Percentiles rank a stretch among this genome's conserved stretches.
Evolutionary conservation across 2,113 vertebrate species (phyloP).

Genomic region (Myanophis thanlyinensis): DNA sequence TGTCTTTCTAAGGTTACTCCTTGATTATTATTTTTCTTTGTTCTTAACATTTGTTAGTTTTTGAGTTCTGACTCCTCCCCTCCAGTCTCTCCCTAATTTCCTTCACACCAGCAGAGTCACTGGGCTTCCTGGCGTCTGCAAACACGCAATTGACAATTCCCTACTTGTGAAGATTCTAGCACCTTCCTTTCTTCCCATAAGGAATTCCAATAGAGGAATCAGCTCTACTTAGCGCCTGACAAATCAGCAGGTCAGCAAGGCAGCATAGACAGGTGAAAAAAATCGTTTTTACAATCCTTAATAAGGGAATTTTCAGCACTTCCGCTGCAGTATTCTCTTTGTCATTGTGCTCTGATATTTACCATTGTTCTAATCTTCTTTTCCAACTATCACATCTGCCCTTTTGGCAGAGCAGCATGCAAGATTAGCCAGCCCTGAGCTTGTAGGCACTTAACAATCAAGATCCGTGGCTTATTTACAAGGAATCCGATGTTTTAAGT

Average conservation of each 20-base stretch:
- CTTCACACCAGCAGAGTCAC: not conserved
- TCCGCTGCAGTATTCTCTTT: not conserved
- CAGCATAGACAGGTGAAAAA: not conserved
- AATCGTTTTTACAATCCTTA: not conserved
- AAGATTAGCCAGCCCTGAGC: not conserved
- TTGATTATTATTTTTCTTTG: not conserved
- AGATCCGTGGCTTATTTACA: not conserved
- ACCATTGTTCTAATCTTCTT: not conserved
- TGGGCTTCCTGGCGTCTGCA: not conserved
- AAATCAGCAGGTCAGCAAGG: not conserved
- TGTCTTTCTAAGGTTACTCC: not conserved
- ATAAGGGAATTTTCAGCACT: not conserved
- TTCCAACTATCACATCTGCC: not conserved
- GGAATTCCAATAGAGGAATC: not conserved
- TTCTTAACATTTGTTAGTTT: not conserved
- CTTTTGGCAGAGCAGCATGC: not conserved
- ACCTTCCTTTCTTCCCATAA: not conserved
- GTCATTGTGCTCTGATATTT: not conserved
- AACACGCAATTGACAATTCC: not conserved
- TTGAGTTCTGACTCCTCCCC: not conserved
- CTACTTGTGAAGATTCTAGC: not conserved
- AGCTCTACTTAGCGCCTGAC: not conserved
- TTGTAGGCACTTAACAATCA: not conserved
- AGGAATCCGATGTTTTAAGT: not conserved
- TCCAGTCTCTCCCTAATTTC: not conserved